Base-by-base conservation (phyloP, 2,888 invertebrate species). In the Melolontha melolontha region DNA sequence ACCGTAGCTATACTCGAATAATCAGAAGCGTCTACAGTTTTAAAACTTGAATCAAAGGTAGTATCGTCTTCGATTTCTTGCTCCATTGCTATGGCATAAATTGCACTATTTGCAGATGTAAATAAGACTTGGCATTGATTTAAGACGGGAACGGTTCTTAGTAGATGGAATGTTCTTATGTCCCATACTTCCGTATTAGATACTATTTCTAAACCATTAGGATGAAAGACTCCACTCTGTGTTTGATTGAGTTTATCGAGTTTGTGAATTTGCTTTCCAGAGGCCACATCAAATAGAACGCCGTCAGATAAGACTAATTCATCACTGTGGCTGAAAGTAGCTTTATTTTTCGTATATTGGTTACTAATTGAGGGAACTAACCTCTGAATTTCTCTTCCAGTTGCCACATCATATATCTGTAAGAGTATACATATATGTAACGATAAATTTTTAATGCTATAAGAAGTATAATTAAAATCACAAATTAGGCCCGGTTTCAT, bases 171-270 rank as follows among this genome's bases (percentile, higher is more conserved):
- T 47, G 97, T 97, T 74, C 98, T 86, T 27, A 98, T 83, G 82
- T 99, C 99, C 98, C 98, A 99, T 64, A 98, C 96, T 88, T 99
- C 98, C 0, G 97, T 96, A 81, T 98, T 98, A 65, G 98, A 96
- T 78, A 99, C 94, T 44, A 97, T 90, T 89, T 92, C 97, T 70
- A 96, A 85, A 0, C 97, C 97, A 80, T 95, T 96, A 0, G 97
- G 97, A 87, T 98, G 97, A 79, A 98, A 98, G 5, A 96, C 93
- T 0, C 98, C 98, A 79, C 95, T 97, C 66, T 97, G 90, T 47
- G 92, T 92, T 80, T 96, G 94, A 85, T 98, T 98, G 40, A 99
- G 87, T 83, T 98, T 98, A 84, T 99, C 99, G 80, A 99, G 95
- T 82, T 98, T 97, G 84, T 98, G 97, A 51, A 99, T 92, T 74